Base-by-base conservation (phyloP, 2,113 vertebrate species). In the Anas platyrhynchos region DNA sequence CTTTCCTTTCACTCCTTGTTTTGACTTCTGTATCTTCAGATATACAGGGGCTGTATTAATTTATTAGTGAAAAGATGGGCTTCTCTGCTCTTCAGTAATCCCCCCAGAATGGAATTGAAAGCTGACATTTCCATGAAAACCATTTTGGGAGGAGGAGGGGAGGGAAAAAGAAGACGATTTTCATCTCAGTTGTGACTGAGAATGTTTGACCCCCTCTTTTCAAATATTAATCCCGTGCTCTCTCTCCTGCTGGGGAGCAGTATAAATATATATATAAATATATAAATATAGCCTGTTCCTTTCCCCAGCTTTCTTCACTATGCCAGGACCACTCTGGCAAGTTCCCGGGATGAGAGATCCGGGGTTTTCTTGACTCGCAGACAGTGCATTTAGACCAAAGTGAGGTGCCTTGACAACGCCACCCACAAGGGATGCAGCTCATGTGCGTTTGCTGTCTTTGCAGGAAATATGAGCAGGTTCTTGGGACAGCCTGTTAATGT, bases 61-160 rank as follows among this genome's bases (percentile, higher is more conserved):
- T 84, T 84, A 67, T 55, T 18, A 2, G 29, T 89, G 58, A 91
- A 63, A 82, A 76, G 56, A 85, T 34, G 23, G 34, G 11, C 44
- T 85, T 82, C 18, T 87, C 58, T 67, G 25, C 34, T 87, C 32
- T 36, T 67, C 62, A 68, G 52, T 32, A 95, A 75, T 74, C 25
- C 36, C 32, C 36, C 10, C 9, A 59, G 69, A 75, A 62, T n/a
- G 5, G 43, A 87, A 78, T n/a, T 65, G 44, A 66, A 69, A 85
- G 29, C 44, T 68, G 61, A 43, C 22, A 48, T 75, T 75, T 79
- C 66, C 79, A 63, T 58, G 66, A 61, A 85, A 87, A 68, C 26
- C 56, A 7, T 43, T 78, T 50, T 3, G 5, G 38, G 48, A 23
- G 63, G 55, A 7, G 23, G 61, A 21, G 32, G 62, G 63, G 38